Conservation (phyloP, 2,797 vertebrate genomes). For the Falco biarmicus region DNA sequence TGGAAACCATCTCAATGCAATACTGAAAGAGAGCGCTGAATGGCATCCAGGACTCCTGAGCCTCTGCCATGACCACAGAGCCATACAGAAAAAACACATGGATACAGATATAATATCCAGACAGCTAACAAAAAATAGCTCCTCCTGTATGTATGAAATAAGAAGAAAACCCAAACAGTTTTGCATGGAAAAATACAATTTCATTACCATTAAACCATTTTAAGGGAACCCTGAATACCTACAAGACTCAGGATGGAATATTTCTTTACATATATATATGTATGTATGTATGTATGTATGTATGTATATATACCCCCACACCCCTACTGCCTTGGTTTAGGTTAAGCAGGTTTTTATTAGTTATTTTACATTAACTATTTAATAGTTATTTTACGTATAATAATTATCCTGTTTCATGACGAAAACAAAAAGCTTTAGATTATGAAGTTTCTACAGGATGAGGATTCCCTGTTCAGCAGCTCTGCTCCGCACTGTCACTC, state of each 20-base stretch:
- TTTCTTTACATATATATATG: neutral
- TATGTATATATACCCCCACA: fast-evolving
- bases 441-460: neutral
- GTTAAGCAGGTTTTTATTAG: neutral
- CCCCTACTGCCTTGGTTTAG: neutral
- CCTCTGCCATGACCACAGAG: neutral
- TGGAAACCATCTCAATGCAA: neutral
- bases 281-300: neutral
- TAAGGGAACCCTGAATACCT: neutral
- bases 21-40: neutral
- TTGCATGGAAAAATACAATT: neutral
- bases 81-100: neutral
- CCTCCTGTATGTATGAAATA: neutral
- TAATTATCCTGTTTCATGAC: neutral
- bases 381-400: neutral
- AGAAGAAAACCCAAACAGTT: neutral
- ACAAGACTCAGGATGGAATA: neutral
- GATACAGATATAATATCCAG: neutral
- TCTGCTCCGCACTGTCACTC: neutral
- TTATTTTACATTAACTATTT: neutral
- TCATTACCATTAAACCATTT: neutral
- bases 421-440: neutral
- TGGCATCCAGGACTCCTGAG: neutral
- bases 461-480: neutral
- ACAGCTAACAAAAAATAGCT: neutral